Percentiles rank a stretch among this genome's conserved stretches.
These are phyloP conservation scores for Leucopsar rothschildi DNA, from an alignment of 2,113 vertebrate genomes.

Conservation along the genomic window DNA sequence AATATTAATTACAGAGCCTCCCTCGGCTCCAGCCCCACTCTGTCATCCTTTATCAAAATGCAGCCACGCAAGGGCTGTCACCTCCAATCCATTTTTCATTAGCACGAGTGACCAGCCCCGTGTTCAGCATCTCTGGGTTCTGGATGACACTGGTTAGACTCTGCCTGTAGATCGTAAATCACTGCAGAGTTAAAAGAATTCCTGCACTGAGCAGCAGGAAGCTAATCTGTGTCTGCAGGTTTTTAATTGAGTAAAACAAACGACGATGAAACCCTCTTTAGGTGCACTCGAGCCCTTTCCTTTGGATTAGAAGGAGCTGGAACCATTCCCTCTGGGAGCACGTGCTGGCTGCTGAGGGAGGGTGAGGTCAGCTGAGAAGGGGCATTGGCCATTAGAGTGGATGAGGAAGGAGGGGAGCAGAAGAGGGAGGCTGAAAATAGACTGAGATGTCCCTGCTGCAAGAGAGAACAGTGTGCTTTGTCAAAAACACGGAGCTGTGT, in stretches of 20 bases:
- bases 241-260: conserved; percentile 72
- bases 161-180: conserved; percentile 57
- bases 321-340: not conserved
- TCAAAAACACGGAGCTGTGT: not conserved
- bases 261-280: conserved; percentile 1
- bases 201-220: conserved; percentile 11
- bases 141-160: conserved; percentile 49
- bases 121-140: conserved; percentile 22
- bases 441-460: not conserved
- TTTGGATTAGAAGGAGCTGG: not conserved
- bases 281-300: conserved; percentile 6
- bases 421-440: not conserved
- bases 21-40: not conserved
- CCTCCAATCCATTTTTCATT: conserved; percentile 58
- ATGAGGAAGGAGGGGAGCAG: not conserved
- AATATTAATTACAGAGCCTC: conserved; percentile 56
- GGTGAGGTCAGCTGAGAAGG: not conserved
- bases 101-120: conserved; percentile 31
- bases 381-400: not conserved
- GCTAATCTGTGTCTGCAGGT: conserved; percentile 54
- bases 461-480: not conserved
- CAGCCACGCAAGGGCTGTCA: conserved; percentile 3
- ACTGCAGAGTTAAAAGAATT: conserved; percentile 28
- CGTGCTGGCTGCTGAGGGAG: not conserved
- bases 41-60: conserved; percentile 51